phyloP scores from a whole-genome alignment of 1,140 invertebrate species.

The Trinorchestia longiramus region DNA sequence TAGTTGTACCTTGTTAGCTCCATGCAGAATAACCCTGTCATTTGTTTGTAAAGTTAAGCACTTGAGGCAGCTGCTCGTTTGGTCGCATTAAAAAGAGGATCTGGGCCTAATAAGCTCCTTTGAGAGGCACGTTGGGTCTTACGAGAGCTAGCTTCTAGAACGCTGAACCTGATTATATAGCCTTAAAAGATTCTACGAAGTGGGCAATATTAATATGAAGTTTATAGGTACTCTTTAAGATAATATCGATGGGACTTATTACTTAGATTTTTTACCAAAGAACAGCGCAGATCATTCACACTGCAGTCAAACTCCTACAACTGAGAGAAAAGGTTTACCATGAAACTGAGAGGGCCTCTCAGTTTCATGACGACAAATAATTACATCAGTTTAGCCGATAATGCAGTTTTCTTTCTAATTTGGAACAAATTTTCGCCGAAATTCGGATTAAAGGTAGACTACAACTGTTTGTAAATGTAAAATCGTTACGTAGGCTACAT shows the following conservation, averaged over 20 bases:
- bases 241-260: not conserved
- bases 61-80: not conserved
- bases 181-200: too few species aligned
- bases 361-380: too few species aligned
- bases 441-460: too few species aligned
- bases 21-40: not conserved
- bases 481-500: too few species aligned
- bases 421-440: too few species aligned
- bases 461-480: too few species aligned
- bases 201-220: not conserved
- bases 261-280: not conserved
- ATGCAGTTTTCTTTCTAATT: too few species aligned
- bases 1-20: not conserved
- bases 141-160: not conserved
- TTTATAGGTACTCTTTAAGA: not conserved
- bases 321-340: too few species aligned
- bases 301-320: too few species aligned
- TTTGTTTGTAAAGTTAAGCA: not conserved
- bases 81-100: not conserved
- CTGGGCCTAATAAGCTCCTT: not conserved
- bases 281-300: not conserved
- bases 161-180: not conserved
- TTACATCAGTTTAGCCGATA: too few species aligned
- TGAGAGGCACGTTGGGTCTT: not conserved
- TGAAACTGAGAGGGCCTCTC: too few species aligned